Evolutionary conservation across 2,888 invertebrate species (phyloP), one percentile per base, ranked within the genome.

Genomic region (Cosmia trapezina): DNA sequence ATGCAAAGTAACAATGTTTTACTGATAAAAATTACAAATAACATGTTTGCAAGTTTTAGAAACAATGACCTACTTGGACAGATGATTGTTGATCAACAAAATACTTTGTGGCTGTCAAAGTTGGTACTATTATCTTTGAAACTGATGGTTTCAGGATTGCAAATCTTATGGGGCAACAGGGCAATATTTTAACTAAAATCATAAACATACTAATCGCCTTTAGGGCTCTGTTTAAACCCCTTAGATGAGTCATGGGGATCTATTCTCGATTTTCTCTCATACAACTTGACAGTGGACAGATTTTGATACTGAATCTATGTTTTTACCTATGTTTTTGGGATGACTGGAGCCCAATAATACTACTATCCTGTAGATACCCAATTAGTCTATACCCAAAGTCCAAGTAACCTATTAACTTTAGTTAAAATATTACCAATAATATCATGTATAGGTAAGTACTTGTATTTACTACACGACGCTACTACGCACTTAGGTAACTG

Each of bases 401-500:
- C 7, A 54, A 73, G n/a, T n/a, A 41, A 5, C 17, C 28, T 11
- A 11, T 28, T 11, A n/a, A 17, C 45, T 67, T 28, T n/a, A n/a
- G 5, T 73, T 33, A 73, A n/a, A n/a, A 33, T 54, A 41, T 33
- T 4, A 33, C 12, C 28, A 41, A n/a, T 70, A 28, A 28, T 73
- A 37, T 22, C 51, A 57, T 43, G 22, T 78, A 54, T 14, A 22
- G 37, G 43, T 79, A 49, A 28, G 22, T 49, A n/a, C 33, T 49
- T n/a, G 33, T 74, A 47, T 74, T 75, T 75, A 80, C 49, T 75
- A 57, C 51, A 41, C 37, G 17, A 37, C 57, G 74, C 56, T 80
- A 73, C 51, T 80, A 76, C 74, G 80, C 75, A 45, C 63, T 43
- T 53, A 37, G 33, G 63, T 63, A 76, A 81, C 76, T 64, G 76